These are phyloP conservation scores for Drosophila funebris DNA, from an alignment of 1,140 invertebrate genomes.

Conservation along the genomic window DNA sequence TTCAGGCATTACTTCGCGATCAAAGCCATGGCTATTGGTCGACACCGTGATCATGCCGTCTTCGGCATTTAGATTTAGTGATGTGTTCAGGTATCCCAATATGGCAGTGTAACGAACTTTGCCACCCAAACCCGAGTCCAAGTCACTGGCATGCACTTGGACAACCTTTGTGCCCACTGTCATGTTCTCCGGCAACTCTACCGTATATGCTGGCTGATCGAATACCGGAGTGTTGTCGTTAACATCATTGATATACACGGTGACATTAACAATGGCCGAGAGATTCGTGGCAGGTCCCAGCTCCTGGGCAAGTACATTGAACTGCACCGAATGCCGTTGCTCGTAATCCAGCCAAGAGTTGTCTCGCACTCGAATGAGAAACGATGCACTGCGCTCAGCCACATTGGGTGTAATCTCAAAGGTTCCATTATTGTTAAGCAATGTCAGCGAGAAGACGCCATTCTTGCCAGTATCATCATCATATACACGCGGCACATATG, in stretches of 20 bases:
- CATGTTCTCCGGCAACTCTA: constrained; percentile 91
- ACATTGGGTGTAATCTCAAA: constrained; percentile 95
- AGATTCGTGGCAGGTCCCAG: constrained; percentile 89
- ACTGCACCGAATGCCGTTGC: constrained; percentile 88
- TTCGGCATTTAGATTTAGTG: constrained; percentile 90
- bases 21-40: constrained; percentile 89
- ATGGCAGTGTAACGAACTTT: constrained; percentile 91
- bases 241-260: constrained; percentile 92
- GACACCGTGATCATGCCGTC: constrained; percentile 92
- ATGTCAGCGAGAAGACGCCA: constrained; percentile 91
- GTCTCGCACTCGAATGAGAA: constrained; percentile 93
- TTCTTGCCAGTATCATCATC: constrained; percentile 92
- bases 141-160: constrained; percentile 90
- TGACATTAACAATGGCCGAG: constrained; percentile 89
- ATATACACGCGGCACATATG: constrained; percentile 88
- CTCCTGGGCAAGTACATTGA: constrained; percentile 92
- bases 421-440: constrained; percentile 92
- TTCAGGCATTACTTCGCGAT: constrained; percentile 91
- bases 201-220: constrained; percentile 88
- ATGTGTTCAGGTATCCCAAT: constrained; percentile 89
- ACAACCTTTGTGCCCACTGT: constrained; percentile 89
- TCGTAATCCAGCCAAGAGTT: constrained; percentile 93
- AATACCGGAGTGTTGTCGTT: constrained; percentile 96
- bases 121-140: constrained; percentile 89
- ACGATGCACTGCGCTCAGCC: constrained; percentile 91